Conservation (phyloP, 2,113 vertebrate genomes). For the Emydocephalus ijimae region DNA sequence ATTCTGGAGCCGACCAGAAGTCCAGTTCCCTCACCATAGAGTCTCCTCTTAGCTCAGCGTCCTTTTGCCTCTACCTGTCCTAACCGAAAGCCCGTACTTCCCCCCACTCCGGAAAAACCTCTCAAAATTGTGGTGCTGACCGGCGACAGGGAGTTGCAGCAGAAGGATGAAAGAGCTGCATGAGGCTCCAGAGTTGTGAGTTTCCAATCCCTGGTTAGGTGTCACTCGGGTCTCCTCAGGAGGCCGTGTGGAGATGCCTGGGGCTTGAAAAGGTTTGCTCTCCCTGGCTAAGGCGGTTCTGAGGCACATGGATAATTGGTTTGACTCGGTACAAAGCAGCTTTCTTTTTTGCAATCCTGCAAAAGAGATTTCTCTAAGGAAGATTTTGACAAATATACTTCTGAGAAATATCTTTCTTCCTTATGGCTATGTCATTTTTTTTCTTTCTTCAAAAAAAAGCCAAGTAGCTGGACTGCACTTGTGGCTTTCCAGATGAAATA, state of each 20-base stretch:
- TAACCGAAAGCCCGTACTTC: too few relatives aligned
- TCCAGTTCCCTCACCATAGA: too few relatives aligned
- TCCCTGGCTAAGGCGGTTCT: not conserved
- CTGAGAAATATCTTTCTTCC: not conserved
- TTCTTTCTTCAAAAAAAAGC: not conserved
- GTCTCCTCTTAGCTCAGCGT: too few relatives aligned
- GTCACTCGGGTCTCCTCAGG: not conserved
- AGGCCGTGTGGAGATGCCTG: not conserved
- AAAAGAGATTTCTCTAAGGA: not conserved
- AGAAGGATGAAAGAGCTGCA: too few relatives aligned
- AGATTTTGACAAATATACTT: not conserved
- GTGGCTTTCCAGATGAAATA: not conserved
- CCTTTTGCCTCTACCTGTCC: too few relatives aligned
- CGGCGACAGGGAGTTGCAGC: too few relatives aligned
- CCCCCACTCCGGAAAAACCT: too few relatives aligned
- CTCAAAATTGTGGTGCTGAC: too few relatives aligned
- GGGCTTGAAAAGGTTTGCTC: not conserved
- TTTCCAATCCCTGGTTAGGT: not conserved
- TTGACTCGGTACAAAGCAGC: not conserved
- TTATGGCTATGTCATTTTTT: not conserved
- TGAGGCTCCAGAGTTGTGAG: too few relatives aligned
- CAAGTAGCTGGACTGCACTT: not conserved
- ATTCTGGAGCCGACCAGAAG: too few relatives aligned
- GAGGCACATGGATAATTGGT: not conserved
- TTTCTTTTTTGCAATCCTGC: not conserved